Evolutionary conservation across 2,113 vertebrate species (phyloP).

Genomic region (Athene cunicularia): DNA sequence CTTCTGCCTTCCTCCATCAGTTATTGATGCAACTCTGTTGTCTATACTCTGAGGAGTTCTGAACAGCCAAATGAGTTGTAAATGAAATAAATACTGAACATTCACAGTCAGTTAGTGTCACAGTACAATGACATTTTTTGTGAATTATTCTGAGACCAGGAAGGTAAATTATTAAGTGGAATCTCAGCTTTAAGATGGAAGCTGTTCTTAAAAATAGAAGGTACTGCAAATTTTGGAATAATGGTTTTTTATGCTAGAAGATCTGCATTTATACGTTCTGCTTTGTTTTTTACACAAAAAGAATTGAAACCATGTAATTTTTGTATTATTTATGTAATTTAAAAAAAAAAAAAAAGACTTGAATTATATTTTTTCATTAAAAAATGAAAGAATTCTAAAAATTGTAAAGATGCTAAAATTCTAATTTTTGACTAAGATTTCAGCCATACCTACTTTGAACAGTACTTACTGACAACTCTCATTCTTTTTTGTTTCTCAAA

Average conservation of each 20-base stretch:
- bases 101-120: not conserved
- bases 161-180: not conserved
- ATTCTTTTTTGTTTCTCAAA: not conserved
- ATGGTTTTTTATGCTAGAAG: not conserved
- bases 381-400: not conserved
- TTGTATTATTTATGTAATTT: not conserved
- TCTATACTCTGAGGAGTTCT: not conserved
- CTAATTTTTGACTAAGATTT: not conserved
- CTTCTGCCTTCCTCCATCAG: not conserved
- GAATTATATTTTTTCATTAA: not conserved
- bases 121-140: not conserved
- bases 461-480: not conserved
- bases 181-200: not conserved
- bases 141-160: not conserved
- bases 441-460: not conserved
- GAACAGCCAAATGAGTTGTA: not conserved
- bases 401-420: not conserved
- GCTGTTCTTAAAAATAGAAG: not conserved
- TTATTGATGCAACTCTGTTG: not conserved
- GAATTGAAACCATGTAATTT: accelerated
- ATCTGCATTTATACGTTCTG: not conserved
- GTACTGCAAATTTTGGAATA: not conserved
- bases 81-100: not conserved
- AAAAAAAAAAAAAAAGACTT: not conserved
- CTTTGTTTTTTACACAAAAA: not conserved